Percentiles rank a stretch among this genome's conserved stretches.
Conservation (phyloP, 2,888 invertebrate species). For the Diaphora mendica region DNA sequence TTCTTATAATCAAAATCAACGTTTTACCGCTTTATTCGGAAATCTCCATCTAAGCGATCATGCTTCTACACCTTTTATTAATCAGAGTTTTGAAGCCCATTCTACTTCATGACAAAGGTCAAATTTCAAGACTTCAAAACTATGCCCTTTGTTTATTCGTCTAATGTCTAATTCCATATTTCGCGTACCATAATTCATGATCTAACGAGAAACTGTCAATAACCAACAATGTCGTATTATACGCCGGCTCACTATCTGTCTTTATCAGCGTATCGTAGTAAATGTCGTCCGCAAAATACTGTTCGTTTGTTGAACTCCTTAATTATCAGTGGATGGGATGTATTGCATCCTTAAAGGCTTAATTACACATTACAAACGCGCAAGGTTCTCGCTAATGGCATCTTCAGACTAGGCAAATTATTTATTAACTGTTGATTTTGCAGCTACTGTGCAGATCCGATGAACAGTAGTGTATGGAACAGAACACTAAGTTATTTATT, state of each 20-base stretch:
- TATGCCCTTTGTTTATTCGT: not conserved
- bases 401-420: slow-evolving; percentile 20
- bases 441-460: not conserved
- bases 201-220: slow-evolving; percentile 42
- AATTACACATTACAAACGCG: slow-evolving; percentile 58
- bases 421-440: slow-evolving; percentile 14
- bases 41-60: not conserved
- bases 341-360: slow-evolving; percentile 65
- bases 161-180: slow-evolving; percentile 13
- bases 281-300: slow-evolving; percentile 49
- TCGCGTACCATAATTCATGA: slow-evolving; percentile 37
- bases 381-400: slow-evolving; percentile 49
- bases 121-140: not conserved
- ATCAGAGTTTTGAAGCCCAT: not conserved
- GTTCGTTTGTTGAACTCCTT: slow-evolving; percentile 57
- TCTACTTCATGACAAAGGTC: not conserved
- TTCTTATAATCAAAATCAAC: too few species aligned
- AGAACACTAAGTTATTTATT: not conserved
- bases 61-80: not conserved
- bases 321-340: slow-evolving; percentile 60
- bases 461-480: not conserved
- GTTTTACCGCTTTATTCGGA: not conserved
- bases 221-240: slow-evolving; percentile 46
- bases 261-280: slow-evolving; percentile 44
- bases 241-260: slow-evolving; percentile 34